Base-by-base conservation (phyloP, 2,797 vertebrate species). In the Cottoperca gobio region DNA sequence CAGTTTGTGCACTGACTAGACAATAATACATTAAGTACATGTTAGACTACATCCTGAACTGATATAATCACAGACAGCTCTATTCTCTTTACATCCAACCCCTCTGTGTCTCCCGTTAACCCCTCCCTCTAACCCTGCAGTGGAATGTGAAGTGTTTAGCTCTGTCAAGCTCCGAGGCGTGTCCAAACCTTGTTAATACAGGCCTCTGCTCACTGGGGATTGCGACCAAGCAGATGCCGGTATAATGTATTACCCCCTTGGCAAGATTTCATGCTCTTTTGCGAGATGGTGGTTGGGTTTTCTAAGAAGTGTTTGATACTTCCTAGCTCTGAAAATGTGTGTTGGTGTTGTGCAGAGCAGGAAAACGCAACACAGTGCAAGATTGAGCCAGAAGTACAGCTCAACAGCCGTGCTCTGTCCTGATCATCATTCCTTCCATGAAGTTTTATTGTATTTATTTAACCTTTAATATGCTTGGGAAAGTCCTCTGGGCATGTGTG, bases 181-280 rank as follows among this genome's bases (percentile, higher is more conserved):
- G 88, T 86, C 83, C 75, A 79, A 66, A 84, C 85, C 81, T 74
- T 91, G 90, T 91, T 90, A 89, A 85, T 76, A 90, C 90, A 91
- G 62, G 89, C 86, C 80, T 74, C 43, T 5, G 39, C 76, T 85
- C 82, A 58, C 82, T 52, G 31, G 78, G 82, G 80, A 80, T 46
- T 69, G 8, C 57, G 60, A 85, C 81, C 84, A 82, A 86, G 84
- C 82, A 86, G 78, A 85, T 85, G 77, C 78, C 10, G 14, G 52
- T 46, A 76, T 64, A 52, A 83, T 62, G 73, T 26, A 74, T 78
- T 40, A 73, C 63, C 84, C 79, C 73, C 74, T 48, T 84, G 71
- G 80, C 79, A 61, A 72, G 45, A 79, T 68, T 73, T 81, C 39
- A 39, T 48, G 40, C 68, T 81, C 72, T 24, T 19, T 73, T 71